Evolutionary conservation across 2,797 vertebrate species (phyloP), one percentile per base, ranked within the genome.

Genomic region (Sebastes wilsoni): DNA sequence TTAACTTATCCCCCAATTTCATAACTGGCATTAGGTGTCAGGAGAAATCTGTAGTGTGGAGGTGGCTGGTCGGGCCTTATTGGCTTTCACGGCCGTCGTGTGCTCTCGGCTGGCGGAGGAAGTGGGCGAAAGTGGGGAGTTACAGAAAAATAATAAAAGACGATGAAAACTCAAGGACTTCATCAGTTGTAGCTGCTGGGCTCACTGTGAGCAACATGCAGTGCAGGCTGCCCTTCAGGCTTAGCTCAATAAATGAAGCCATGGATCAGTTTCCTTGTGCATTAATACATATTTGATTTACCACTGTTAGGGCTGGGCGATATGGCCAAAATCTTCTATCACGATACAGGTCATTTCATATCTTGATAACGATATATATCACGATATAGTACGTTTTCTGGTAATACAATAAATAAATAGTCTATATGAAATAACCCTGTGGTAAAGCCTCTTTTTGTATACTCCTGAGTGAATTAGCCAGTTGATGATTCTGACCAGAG

Each of bases 1-100:
- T 95, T 94, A 95, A 95, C 94, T 94, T 94, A 94, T 94, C 92
- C 93, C 92, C 90, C 92, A 92, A 92, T 94, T 95, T 94, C 92
- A 94, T 93, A 94, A 93, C 93, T 93, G 94, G 88, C 94, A 93
- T 92, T 90, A 67, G 89, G 88, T 94, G 94, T 94, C 93, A 93
- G 90, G 88, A 90, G 80, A 85, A 92, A 94, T 93, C 91, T 92
- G 92, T 81, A 64, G 80, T 34, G 76, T 78, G 79, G 89, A 87
- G 89, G 90, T 55, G 87, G 82, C 80, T 80, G 74, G 83, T 65
- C 64, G 85, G 79, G 72, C 80, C 87, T 89, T 92, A 87, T 88
- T 88, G 90, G 78, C 75, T 89, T 86, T 90, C 89, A 88, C 74
- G 84, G 89, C 66, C 81, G 69, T 54, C 32, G 71, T 78, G 76